Base-by-base conservation (phyloP, 1,140 invertebrate genomes). In the Danaus plexippus region DNA sequence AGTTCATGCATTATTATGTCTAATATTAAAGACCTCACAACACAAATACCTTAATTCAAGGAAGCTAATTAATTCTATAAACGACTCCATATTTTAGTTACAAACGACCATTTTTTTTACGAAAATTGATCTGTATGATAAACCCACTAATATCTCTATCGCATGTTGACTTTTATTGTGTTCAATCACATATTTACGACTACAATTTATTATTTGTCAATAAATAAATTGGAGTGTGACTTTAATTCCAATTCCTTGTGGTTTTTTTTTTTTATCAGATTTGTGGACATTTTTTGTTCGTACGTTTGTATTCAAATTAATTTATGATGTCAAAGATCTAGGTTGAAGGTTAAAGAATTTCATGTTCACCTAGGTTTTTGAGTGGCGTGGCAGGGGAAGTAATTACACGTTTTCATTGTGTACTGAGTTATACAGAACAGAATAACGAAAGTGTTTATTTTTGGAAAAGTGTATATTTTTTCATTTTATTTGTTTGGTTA, bases 151-250 rank as follows among this genome's bases (percentile, higher is more conserved):
- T 56, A 56, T 49, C 47, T 41, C 43, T 49, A 56, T 56, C 47
- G 54, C 54, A 56, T 56, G 54, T 56, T 44, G 45, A 56, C 48
- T 49, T 49, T 56, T 47, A 47, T 56, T 40, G 41, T 49, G 41
- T 49, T 56, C 54, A 22, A 44, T 49, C 47, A 56, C 48, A 49
- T 56, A 48, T 56, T 56, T 56, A 32, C 22, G 22, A 32, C 1
- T 32, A 32, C 22, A 32, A 6, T 32, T 32, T 32, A 32, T 32
- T 32, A 32, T 32, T 32, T 32, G 22, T 32, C 22, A 32, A 32
- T 32, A 32, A 32, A 32, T 32, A 32, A 32, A 32, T 32, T 32
- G 22, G 22, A 32, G 22, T 32, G 22, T 49, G 54, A 49, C 32
- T 49, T 41, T 47, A 49, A 47, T 44, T 15, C 48, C 10, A 9